phyloP scores from a whole-genome alignment of 2,888 invertebrate genomes.

The Tinea pellionella region DNA sequence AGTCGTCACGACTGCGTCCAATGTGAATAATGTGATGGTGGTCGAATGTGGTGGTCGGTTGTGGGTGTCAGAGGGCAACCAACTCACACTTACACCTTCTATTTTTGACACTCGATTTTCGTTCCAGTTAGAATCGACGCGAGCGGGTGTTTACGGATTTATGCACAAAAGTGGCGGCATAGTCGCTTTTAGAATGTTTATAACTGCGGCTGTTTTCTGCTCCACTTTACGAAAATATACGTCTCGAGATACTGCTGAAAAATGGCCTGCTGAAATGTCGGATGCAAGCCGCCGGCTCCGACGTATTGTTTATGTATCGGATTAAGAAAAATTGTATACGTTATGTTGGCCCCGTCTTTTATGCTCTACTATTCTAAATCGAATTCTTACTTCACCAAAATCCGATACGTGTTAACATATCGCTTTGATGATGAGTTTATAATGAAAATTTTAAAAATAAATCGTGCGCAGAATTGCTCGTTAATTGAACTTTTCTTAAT shows the following conservation, averaged over 20 bases:
- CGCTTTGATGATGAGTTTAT: not conserved
- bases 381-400: not conserved
- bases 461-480: not conserved
- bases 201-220: conserved; percentile 28
- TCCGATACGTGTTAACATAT: not conserved
- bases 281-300: conserved; percentile 31
- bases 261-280: conserved; percentile 48
- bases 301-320: conserved; percentile 40
- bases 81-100: not conserved
- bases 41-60: not conserved
- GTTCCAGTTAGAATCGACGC: conserved; percentile 12
- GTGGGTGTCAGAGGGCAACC: not conserved
- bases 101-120: conserved; percentile 6
- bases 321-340: conserved; percentile 34
- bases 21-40: no score
- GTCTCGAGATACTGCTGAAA: conserved; percentile 40
- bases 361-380: conserved; percentile 29
- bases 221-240: conserved; percentile 53
- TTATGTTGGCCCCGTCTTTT: conserved; percentile 18
- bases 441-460: not conserved
- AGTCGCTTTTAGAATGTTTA: conserved; percentile 36
- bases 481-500: not conserved
- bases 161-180: conserved; percentile 32
- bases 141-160: conserved; percentile 29
- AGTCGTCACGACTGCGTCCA: not conserved